These are phyloP conservation scores for Chlorospingus semifuscus DNA, from an alignment of 2,797 vertebrate species.

Conservation along the genomic window DNA sequence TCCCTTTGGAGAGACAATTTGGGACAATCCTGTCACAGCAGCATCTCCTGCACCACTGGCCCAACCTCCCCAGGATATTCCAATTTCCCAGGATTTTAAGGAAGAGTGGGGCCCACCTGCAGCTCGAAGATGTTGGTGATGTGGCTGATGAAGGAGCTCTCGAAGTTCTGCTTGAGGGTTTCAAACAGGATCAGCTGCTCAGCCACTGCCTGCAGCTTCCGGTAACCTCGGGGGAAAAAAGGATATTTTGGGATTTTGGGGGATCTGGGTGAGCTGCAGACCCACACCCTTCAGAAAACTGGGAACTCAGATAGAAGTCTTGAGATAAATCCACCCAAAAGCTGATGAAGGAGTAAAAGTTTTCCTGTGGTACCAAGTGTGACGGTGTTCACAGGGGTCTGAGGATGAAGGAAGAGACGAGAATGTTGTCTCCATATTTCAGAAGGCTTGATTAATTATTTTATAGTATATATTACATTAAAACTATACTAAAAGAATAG, in stretches of 20 bases:
- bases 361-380: neutral
- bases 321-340: neutral
- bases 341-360: neutral
- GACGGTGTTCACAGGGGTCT: too few relatives aligned
- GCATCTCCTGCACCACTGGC: rapidly evolving
- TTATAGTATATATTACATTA: too few relatives aligned
- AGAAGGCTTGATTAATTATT: too few relatives aligned
- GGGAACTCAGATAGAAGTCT: neutral
- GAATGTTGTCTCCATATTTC: too few relatives aligned
- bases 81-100: neutral
- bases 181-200: slow-evolving; percentile 66
- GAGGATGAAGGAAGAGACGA: too few relatives aligned
- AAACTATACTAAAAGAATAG: too few relatives aligned
- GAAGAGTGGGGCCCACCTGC: slow-evolving; percentile 12
- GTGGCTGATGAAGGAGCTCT: slow-evolving; percentile 38
- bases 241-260: neutral
- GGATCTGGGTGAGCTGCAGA: neutral
- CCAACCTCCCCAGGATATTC: neutral
- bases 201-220: slow-evolving; percentile 49
- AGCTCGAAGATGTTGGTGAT: slow-evolving; percentile 10
- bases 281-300: neutral
- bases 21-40: neutral
- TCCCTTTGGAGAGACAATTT: neutral
- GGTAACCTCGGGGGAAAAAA: neutral
- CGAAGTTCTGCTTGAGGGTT: slow-evolving; percentile 58